Conservation (phyloP, 2,888 invertebrate species). For the Ornithoptera alexandrae region DNA sequence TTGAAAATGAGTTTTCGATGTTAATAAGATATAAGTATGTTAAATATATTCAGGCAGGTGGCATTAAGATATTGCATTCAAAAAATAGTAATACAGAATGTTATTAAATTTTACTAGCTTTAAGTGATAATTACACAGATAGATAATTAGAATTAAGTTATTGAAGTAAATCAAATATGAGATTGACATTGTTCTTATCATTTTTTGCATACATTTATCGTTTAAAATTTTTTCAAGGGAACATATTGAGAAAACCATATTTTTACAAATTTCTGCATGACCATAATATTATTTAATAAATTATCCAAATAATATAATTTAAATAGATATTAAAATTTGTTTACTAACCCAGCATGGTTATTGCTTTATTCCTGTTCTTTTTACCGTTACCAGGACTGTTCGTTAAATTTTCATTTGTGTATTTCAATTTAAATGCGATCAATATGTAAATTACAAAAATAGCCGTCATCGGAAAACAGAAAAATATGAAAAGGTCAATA, state of each 20-base stretch:
- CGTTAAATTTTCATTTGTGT: conserved; percentile 76
- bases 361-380: conserved; percentile 80
- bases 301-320: not conserved
- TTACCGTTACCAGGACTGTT: conserved; percentile 68
- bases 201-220: too few relatives aligned
- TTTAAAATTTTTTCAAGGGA: too few relatives aligned
- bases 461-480: conserved; percentile 89
- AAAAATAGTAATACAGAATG: not conserved
- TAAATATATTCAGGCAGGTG: not conserved
- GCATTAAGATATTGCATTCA: not conserved
- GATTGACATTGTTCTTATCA: too few relatives aligned
- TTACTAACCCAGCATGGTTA: conserved; percentile 88
- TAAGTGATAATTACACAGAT: not conserved
- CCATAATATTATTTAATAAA: too few relatives aligned
- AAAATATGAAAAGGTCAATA: conserved; percentile 88
- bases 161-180: not conserved
- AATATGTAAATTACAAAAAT: conserved; percentile 89
- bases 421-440: conserved; percentile 84
- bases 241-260: not conserved
- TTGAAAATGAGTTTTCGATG: too few relatives aligned
- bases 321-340: not conserved
- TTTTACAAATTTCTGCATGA: not conserved
- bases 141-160: not conserved
- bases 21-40: not conserved
- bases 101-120: not conserved